These are phyloP conservation scores for Dallia pectoralis DNA, from an alignment of 2,797 vertebrate species.

Conservation along the genomic window DNA sequence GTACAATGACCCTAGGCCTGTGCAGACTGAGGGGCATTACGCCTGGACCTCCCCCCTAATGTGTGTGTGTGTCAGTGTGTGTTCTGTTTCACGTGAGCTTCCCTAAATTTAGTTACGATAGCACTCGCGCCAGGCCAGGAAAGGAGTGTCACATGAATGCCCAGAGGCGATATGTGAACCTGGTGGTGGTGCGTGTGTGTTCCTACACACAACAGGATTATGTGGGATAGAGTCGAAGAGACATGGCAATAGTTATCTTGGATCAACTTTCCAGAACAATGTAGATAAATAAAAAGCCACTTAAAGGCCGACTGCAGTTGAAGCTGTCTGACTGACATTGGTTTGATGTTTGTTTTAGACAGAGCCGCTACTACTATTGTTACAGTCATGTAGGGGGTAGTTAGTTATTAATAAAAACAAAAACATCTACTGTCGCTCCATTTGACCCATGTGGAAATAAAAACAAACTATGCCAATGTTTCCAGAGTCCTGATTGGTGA, in stretches of 20 bases:
- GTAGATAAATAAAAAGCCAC: constrained; percentile 3
- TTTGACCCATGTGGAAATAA: not conserved
- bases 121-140: not conserved
- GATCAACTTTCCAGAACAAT: not conserved
- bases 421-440: no score
- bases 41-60: no score
- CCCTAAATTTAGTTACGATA: not conserved
- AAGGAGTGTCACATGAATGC: not conserved
- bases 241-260: not conserved
- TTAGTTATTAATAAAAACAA: not conserved
- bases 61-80: not conserved
- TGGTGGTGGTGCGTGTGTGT: not conserved
- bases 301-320: not conserved
- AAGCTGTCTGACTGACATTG: not conserved
- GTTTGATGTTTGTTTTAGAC: not conserved
- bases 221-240: not conserved
- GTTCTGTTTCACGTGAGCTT: constrained; percentile 4
- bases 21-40: not conserved
- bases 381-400: not conserved
- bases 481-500: not conserved
- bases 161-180: no score
- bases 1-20: not conserved
- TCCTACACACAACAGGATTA: not conserved
- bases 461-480: not conserved
- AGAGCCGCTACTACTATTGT: not conserved